Base-by-base conservation (phyloP, 2,888 invertebrate genomes). In the Sarcophaga caerulescens region DNA sequence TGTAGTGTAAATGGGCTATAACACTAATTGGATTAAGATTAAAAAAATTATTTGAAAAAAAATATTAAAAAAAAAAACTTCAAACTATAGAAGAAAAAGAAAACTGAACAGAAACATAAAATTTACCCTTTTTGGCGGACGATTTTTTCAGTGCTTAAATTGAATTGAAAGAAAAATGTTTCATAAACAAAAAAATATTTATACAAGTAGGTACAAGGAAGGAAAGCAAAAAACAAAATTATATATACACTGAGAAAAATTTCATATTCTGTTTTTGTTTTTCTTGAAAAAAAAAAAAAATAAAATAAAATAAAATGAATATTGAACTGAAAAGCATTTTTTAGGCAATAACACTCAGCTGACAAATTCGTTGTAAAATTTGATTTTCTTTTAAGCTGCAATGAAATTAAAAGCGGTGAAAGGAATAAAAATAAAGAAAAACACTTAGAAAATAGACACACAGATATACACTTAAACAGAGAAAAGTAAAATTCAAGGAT, bases 121-220 rank as follows among this genome's bases (percentile, higher is more conserved):
- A 25, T 70, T 89, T 90, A 90, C 90, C 89, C 88, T 88, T 90
- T 85, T 89, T 88, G 87, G 83, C 77, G 85, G 89, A 78, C 47
- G 68, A 45, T 79, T 82, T 76, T 84, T 85, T 87, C 80, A 86
- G 83, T 81, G 86, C 86, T 82, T 84, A 52, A 85, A 88, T 71
- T 71, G 78, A 57, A 82, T 70, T 65, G 62, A 77, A 76, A 85
- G 66, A 73, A 79, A 75, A 80, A 78, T 70, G 11, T 45, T 52
- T 83, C 62, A 5, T 25, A 74, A 84, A 78, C 60, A 83, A 81
- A 75, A n/a, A 74, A 78, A 78, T 21, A 80, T 80, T 66, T 35
- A 84, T 70, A 86, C 57, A 47, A 14, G 3, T 78, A 57, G 70
- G 63, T 17, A 74, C 12, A 1, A 52, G 60, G 19, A 60, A 60